Base-by-base conservation (phyloP, 2,113 vertebrate species). In the Crypturellus undulatus region DNA sequence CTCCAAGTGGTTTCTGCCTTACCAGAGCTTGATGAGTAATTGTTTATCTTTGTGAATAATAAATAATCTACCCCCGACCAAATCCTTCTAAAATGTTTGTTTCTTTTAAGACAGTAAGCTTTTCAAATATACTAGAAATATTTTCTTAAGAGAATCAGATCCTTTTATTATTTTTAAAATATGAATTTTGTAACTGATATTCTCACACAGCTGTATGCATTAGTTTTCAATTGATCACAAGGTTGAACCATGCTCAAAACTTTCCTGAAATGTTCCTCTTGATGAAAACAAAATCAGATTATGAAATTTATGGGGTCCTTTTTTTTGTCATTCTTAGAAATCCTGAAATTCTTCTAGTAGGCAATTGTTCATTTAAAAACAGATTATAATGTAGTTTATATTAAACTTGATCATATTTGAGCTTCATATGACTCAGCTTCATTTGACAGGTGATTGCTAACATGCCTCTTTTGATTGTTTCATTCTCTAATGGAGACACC, bases 41-140 rank as follows among this genome's bases (percentile, higher is more conserved):
- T 79, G 17, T 75, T 87, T 63, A 34, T 47, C 42, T 82, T 90
- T 34, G 45, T 93, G 63, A 85, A 60, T 60, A 82, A 79, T 9
- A 34, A 54, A 34, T 34, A 2, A 17, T 13, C 8, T 17, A 40
- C 70, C 3, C 11, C 2, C 3, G 10, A 49, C 12, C 1, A 12
- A 14, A 19, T 21, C 4, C 22, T 71, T 75, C 21, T 38, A 63
- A n/a, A 36, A 38, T 42, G 1, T 56, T 80, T 18, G 8, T 47
- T 86, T 63, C 7, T 21, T 52, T 71, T 65, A 67, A 62, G 7
- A 47, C 9, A 22, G 10, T 9, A 85, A 88, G 20, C 2, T 43
- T 69, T 79, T 32, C 26, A 67, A 56, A 42, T n/a, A 52, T 18
- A n/a, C 15, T 32, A 38, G 20, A 51, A 84, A 56, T 52, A 63